Conservation (phyloP, 2,113 vertebrate species). For the Parotia lawesii region DNA sequence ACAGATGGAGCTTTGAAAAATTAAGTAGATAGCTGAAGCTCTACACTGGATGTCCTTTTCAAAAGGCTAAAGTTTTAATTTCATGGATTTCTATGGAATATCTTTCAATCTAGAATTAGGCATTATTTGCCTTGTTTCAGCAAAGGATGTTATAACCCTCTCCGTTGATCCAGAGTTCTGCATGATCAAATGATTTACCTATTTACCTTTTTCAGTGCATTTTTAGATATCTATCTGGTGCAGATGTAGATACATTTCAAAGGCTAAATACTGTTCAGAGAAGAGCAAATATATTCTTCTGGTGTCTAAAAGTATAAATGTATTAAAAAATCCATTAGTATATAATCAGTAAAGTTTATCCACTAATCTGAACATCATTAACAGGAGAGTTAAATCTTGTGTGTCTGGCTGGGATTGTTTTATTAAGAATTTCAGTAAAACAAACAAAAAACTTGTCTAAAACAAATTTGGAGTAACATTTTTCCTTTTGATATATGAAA, state of each 20-base stretch:
- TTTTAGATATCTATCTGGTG: not conserved
- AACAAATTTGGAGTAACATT: not conserved
- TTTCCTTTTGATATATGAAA: not conserved
- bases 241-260: not conserved
- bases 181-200: not conserved
- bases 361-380: not conserved
- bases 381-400: not conserved
- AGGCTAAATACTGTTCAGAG: not conserved
- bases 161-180: not conserved
- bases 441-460: not conserved
- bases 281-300: not conserved
- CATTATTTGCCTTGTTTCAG: not conserved
- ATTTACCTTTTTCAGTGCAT: not conserved
- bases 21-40: not conserved
- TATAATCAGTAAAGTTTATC: not conserved
- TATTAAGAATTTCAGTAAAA: not conserved
- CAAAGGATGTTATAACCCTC: not conserved
- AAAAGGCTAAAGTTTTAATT: not conserved
- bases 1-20: not conserved
- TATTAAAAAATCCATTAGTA: accelerated
- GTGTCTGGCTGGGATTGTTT: not conserved
- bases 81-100: not conserved
- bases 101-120: not conserved
- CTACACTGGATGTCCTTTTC: not conserved
- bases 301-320: not conserved